These are phyloP conservation scores for Nanorana parkeri DNA, from an alignment of 2,113 vertebrate genomes.

Conservation along the genomic window DNA sequence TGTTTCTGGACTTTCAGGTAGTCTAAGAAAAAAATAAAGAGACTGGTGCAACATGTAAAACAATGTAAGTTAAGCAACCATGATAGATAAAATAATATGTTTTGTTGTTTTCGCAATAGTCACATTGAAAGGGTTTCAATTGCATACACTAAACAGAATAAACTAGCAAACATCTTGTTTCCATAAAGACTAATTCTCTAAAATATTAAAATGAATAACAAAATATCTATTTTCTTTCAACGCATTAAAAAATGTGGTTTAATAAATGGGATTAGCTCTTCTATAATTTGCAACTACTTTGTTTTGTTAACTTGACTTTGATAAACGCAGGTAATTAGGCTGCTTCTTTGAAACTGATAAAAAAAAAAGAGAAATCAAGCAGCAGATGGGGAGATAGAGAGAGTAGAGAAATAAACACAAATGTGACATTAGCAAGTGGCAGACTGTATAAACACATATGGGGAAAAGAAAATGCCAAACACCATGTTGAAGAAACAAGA, in stretches of 20 bases:
- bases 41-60: too few relatives aligned
- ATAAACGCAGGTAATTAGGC: constrained; percentile 16
- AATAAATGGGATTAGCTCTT: not conserved
- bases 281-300: not conserved
- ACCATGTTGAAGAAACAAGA: too few relatives aligned
- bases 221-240: not conserved
- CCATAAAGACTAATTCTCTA: not conserved
- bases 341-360: not conserved
- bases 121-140: not conserved
- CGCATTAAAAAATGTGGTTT: too few relatives aligned
- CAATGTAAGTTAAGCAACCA: too few relatives aligned
- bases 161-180: not conserved
- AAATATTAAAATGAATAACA: not conserved
- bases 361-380: not conserved
- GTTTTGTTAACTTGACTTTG: constrained; percentile 7
- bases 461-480: not conserved
- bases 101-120: too few relatives aligned
- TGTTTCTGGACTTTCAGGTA: too few relatives aligned
- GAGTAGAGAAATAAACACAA: not conserved
- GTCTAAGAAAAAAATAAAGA: too few relatives aligned
- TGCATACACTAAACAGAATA: not conserved
- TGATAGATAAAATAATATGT: too few relatives aligned
- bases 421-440: not conserved
- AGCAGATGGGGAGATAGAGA: constrained; percentile 21
- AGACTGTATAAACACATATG: not conserved